Evolutionary conservation across 2,888 invertebrate species (phyloP), one percentile per base, ranked within the genome.

Genomic region (Ischnura elegans): DNA sequence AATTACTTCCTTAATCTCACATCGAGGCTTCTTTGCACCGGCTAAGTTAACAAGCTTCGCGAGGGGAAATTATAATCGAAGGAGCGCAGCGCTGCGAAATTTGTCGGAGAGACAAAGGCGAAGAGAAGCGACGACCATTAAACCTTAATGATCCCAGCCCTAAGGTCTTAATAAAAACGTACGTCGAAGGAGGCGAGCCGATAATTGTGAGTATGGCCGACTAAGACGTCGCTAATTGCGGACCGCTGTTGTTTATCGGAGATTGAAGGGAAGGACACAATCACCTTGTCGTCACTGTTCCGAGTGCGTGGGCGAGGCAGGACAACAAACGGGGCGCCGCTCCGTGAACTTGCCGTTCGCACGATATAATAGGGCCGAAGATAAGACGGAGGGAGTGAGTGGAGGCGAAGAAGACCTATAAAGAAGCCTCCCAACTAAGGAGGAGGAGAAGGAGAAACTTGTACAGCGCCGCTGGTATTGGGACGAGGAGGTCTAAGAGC

Each of bases 191-290:
- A 43, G 46, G 46, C 25, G 25, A 10, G 43, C 45, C 66, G 90
- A 66, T 90, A 90, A 90, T 90, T 90, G 45, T 61, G 61, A 43
- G 43, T 42, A 66, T 61, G 43, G 16, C 29, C 61, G 55, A 61
- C 90, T 61, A 61, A 90, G 90, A 55, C 47, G 43, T 61, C 21
- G 90, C 90, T 61, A 90, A 90, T 61, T 90, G 61, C 55, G 43
- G 90, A 90, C 61, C 25, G 6, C 55, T 61, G 45, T 90, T 90
- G 61, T 90, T 43, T 66, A 66, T 61, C 90, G 90, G 66, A 55
- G 76, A 25, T 29, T 36, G 76, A n/a, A 19, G 51, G 13, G 2
- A 51, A 51, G 19, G 8, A 76, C 29, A 76, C 76, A 36, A 76
- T 76, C 36, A 36, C 36, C 76, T 36, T 76, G 76, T 76, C 76